phyloP scores from a whole-genome alignment of 2,113 vertebrate genomes.

The Burhinus bistriatus region DNA sequence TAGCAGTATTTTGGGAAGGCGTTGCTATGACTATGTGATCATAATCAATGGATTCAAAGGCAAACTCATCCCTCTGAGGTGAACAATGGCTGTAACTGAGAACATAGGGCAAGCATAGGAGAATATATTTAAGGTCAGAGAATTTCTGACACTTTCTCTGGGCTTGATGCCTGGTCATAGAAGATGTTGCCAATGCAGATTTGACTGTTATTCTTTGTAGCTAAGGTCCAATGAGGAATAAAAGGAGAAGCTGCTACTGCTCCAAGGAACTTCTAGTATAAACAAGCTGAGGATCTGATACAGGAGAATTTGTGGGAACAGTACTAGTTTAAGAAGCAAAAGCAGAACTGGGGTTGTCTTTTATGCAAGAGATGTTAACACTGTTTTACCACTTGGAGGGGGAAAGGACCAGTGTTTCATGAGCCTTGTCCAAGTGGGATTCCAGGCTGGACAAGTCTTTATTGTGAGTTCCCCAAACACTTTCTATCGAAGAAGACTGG shows the following conservation, averaged over 20 bases:
- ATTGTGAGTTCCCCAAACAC: neutral
- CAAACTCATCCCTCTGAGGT: neutral
- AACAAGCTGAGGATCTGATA: neutral
- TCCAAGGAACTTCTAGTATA: neutral
- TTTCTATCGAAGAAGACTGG: neutral
- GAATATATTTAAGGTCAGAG: neutral
- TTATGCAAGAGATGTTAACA: neutral
- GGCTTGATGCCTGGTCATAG: neutral
- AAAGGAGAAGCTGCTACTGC: neutral
- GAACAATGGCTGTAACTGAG: neutral
- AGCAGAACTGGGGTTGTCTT: neutral
- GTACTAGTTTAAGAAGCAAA: neutral
- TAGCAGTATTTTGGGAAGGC: neutral
- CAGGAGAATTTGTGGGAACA: neutral
- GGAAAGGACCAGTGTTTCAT: neutral
- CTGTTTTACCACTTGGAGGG: neutral
- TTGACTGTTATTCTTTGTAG: neutral
- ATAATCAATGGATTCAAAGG: constrained; percentile 19
- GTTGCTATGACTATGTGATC: neutral
- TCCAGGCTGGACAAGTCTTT: neutral
- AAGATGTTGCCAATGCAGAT: constrained; percentile 1
- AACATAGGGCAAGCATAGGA: neutral
- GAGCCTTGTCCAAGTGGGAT: neutral
- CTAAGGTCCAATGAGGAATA: neutral
- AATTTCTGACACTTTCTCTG: neutral